Percentiles rank a stretch among this genome's conserved stretches.
Conservation (phyloP, 2,113 vertebrate genomes). For the Eulemur rufifrons region DNA sequence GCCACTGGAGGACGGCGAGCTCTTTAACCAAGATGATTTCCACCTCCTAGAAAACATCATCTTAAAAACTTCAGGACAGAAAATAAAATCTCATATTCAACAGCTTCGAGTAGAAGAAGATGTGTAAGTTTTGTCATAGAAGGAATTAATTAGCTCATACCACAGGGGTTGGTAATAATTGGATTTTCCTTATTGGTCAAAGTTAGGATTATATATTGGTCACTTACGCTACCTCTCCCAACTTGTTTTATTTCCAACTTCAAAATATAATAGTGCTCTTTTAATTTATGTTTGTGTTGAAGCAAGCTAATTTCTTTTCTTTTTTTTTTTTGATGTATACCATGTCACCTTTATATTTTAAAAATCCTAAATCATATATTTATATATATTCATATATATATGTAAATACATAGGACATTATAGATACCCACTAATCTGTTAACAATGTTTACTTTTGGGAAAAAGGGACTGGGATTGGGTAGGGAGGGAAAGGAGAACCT, state of each 20-base stretch:
- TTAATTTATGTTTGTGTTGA: background rate
- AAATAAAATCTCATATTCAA: constrained; percentile 94
- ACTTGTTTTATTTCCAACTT: constrained; percentile 21
- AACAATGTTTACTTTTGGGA: background rate
- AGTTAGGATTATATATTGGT: background rate
- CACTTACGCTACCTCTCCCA: background rate
- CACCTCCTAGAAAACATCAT: constrained; percentile 97
- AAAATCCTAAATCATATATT: constrained; percentile 30
- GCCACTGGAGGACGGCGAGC: constrained; percentile 91
- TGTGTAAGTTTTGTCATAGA: constrained; percentile 85
- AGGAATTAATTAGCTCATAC: background rate
- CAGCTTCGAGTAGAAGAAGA: constrained; percentile 94
- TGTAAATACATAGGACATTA: background rate
- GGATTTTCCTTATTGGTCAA: background rate
- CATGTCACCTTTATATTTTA: background rate
- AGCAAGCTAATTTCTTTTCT: background rate
- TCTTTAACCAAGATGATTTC: constrained; percentile 99
- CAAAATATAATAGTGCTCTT: constrained; percentile 2
- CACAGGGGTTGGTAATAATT: background rate
- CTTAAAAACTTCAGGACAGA: constrained; percentile 95
- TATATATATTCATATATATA: background rate
- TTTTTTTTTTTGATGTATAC: background rate
- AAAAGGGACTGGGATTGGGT: background rate
- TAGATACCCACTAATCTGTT: constrained; percentile 4
- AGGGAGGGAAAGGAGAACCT: background rate